These are phyloP conservation scores for Plecturocebus donacophilus DNA, from an alignment of 2,113 vertebrate genomes.

Conservation along the genomic window DNA sequence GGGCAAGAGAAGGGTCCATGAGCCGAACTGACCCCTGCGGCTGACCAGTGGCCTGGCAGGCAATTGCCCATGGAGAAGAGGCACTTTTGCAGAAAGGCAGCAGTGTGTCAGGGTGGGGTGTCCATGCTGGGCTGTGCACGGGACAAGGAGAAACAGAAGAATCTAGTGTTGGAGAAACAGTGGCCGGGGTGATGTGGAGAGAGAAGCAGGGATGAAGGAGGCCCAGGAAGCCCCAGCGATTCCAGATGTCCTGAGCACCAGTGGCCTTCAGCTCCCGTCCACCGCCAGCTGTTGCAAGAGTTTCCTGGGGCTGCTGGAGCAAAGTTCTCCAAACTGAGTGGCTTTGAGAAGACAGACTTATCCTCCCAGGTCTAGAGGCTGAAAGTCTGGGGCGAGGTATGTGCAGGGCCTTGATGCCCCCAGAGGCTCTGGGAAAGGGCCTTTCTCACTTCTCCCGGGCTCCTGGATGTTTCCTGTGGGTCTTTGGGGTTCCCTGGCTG, in stretches of 20 bases:
- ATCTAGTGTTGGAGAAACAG: background rate
- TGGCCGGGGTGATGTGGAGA: background rate
- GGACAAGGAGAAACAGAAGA: background rate
- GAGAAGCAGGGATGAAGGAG: background rate
- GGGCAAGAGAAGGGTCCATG: background rate
- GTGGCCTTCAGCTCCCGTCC: background rate
- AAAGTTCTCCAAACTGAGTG: background rate
- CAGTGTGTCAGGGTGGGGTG: background rate
- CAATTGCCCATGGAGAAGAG: fast-evolving
- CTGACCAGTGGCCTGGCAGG: background rate
- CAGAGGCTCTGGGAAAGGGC: background rate
- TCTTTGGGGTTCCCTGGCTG: background rate
- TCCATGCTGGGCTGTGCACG: fast-evolving
- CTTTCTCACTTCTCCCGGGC: background rate
- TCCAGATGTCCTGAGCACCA: background rate
- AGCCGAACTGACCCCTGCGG: background rate
- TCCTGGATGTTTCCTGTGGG: background rate
- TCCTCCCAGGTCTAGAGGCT: background rate
- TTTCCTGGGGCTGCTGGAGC: background rate
- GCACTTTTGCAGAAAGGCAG: too few species aligned
- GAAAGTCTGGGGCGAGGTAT: background rate
- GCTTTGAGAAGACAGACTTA: background rate
- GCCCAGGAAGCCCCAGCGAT: fast-evolving
- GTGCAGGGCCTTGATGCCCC: background rate
- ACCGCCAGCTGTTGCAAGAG: too few species aligned